phyloP scores from a whole-genome alignment of 2,113 vertebrate genomes.

The Pitta sordida region DNA sequence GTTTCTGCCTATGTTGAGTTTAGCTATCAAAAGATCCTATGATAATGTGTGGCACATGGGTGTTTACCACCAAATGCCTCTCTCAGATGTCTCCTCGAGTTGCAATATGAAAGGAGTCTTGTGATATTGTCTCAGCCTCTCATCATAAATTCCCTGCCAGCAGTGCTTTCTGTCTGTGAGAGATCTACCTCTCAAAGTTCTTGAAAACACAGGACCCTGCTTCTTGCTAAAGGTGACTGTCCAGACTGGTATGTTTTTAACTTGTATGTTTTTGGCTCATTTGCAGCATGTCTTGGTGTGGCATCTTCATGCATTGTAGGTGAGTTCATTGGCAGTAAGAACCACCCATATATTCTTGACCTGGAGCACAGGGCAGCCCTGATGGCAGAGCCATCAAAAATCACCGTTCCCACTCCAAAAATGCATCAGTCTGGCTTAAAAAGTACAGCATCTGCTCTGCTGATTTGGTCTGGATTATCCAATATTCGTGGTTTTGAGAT shows the following conservation, averaged over 20 bases:
- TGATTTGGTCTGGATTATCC: background rate
- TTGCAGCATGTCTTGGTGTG: accelerated
- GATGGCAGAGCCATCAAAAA: background rate
- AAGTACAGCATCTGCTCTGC: background rate
- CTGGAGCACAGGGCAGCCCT: background rate
- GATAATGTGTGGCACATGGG: background rate
- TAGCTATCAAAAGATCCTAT: background rate
- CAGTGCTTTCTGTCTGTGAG: background rate
- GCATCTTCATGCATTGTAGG: background rate
- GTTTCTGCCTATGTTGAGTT: background rate
- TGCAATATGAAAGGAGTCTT: background rate
- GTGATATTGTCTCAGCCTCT: background rate
- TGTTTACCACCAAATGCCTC: background rate
- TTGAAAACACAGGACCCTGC: background rate
- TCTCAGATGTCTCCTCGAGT: background rate
- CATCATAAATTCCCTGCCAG: background rate
- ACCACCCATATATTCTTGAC: accelerated
- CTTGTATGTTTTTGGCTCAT: background rate
- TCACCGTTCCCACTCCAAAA: background rate
- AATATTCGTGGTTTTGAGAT: background rate
- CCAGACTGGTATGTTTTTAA: background rate
- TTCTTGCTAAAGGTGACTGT: background rate
- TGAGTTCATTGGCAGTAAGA: background rate
- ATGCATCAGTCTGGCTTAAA: background rate
- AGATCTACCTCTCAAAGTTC: background rate